Evolutionary conservation across 2,888 invertebrate genomes (phyloP), one percentile per base, ranked within the genome.

Genomic region (Auanema freiburgensis): DNA sequence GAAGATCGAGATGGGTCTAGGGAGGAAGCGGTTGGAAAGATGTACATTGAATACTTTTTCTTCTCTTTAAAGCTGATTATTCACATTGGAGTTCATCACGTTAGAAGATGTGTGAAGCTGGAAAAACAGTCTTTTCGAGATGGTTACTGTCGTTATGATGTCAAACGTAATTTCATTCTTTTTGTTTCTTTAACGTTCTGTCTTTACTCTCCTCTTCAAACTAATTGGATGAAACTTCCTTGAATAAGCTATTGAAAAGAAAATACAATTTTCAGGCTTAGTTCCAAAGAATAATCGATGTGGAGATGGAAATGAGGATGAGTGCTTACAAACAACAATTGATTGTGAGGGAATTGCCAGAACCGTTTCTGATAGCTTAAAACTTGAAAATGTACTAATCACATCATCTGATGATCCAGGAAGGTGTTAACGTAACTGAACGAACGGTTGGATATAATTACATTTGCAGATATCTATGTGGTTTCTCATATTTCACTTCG

Each of bases 401-500:
- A 40, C 59, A 40, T 62, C 56, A 25, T 72, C 72, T 0, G 61
- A 67, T 14, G 72, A 72, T 60, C 72, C 72, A 2, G 72, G 72
- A 54, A 66, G 72, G 71, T 67, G 16, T 49, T 16, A 33, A 50
- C 41, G 21, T 18, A 1, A 21, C 16, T 24, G 61, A 23, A 10
- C n/a, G 25, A 40, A 5, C n/a, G 21, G 23, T 43, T 14, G n/a
- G 4, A 25, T 18, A 1, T 57, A 14, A 23, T 14, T 3, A 4
- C 12, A n/a, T 14, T 54, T 68, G 25, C 58, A 74, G 73, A 64
- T 76, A 73, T 50, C 66, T 76, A 8, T 76, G 76, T 43, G 72
- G 73, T 8, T 76, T 69, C 63, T 76, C 76, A 14, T 76, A 73
- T 50, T 76, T 67, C 44, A 57, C 73, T 11, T 73, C 73, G 18